phyloP scores from a whole-genome alignment of 2,113 vertebrate species.

The Uropsilus gracilis region DNA sequence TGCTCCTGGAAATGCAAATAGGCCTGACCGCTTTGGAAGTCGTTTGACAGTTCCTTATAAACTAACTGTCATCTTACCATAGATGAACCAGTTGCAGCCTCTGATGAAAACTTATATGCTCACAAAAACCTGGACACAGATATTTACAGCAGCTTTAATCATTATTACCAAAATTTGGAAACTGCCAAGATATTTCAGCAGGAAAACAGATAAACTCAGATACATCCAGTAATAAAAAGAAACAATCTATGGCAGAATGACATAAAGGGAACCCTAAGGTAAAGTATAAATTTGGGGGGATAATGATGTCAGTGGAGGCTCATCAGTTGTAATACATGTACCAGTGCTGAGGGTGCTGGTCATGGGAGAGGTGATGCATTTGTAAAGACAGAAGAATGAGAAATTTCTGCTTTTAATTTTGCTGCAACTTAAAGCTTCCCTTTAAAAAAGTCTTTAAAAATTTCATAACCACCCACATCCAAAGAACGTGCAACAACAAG shows the following conservation, averaged over 20 bases:
- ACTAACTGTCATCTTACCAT: not conserved
- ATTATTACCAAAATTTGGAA: not conserved
- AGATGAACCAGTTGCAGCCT: not conserved
- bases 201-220: not conserved
- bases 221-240: not conserved
- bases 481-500: too few relatives aligned
- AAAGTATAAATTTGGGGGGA: too few relatives aligned
- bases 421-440: too few relatives aligned
- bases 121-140: not conserved
- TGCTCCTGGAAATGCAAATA: not conserved
- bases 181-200: not conserved
- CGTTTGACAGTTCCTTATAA: not conserved
- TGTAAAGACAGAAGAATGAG: too few relatives aligned
- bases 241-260: not conserved
- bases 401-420: too few relatives aligned
- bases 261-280: not conserved
- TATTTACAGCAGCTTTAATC: not conserved
- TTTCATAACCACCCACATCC: too few relatives aligned
- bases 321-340: too few relatives aligned
- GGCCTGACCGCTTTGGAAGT: not conserved
- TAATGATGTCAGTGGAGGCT: too few relatives aligned
- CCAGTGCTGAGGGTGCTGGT: too few relatives aligned
- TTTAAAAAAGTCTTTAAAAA: too few relatives aligned
- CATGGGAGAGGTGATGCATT: too few relatives aligned
- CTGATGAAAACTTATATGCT: not conserved